These are phyloP conservation scores for Rutpela maculata DNA, from an alignment of 2,888 invertebrate genomes.

Conservation along the genomic window DNA sequence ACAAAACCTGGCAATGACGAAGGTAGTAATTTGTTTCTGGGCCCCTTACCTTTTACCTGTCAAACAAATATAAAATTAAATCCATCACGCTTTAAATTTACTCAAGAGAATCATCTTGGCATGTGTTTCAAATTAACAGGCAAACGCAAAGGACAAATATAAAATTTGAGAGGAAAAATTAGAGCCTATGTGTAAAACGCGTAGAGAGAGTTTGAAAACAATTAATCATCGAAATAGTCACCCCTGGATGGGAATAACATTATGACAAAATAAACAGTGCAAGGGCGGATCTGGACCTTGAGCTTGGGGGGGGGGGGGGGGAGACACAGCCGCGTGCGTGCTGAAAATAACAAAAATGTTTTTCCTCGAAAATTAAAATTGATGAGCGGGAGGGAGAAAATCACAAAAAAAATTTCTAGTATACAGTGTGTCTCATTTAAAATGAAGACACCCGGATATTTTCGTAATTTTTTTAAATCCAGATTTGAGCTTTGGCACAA, in stretches of 20 bases:
- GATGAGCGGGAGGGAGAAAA: too few relatives aligned
- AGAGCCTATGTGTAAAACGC: constrained; percentile 17
- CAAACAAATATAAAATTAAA: constrained; percentile 15
- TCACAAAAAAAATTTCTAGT: too few relatives aligned
- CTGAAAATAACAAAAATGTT: too few relatives aligned
- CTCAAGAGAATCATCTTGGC: constrained; percentile 6
- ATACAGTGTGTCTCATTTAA: too few relatives aligned
- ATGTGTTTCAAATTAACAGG: constrained; percentile 25
- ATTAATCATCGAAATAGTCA: constrained; percentile 11
- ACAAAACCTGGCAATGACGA: constrained; percentile 1
- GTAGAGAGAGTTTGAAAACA: neutral
- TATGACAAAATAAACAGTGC: neutral
- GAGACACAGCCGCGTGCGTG: too few relatives aligned
- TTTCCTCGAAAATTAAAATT: too few relatives aligned
- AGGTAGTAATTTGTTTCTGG: neutral
- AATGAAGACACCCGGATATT: too few relatives aligned
- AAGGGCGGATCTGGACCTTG: too few relatives aligned
- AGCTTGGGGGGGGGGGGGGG: too few relatives aligned
- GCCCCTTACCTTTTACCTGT: constrained; percentile 4
- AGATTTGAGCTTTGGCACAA: too few relatives aligned
- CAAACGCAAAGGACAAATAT: constrained; percentile 9
- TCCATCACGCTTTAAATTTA: constrained; percentile 9
- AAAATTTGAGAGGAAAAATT: constrained; percentile 10
- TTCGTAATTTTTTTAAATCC: too few relatives aligned
- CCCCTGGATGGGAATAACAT: neutral